phyloP scores from a whole-genome alignment of 2,888 invertebrate species.

The Girardia tigrina region DNA sequence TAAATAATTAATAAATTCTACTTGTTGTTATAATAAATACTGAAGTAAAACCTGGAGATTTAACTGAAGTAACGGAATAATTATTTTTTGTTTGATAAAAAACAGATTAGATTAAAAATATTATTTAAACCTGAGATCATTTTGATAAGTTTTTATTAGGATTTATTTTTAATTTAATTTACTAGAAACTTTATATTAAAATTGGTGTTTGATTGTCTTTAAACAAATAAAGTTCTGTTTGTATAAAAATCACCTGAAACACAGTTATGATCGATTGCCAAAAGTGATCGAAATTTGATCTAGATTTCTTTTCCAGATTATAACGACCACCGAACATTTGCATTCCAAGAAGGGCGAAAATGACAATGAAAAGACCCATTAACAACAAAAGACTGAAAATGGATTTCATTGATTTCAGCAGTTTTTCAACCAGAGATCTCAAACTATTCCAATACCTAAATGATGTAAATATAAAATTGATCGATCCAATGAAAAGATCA shows the following conservation, averaged over 20 bases:
- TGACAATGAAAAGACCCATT: slow-evolving; percentile 96
- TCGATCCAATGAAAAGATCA: not conserved
- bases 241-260: slow-evolving; percentile 83
- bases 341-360: slow-evolving; percentile 97
- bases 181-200: no score
- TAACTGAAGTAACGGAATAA: no score
- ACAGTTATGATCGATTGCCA: slow-evolving; percentile 94
- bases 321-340: slow-evolving; percentile 98
- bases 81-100: no score
- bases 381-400: slow-evolving; percentile 88
- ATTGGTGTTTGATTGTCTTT: no score
- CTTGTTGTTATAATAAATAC: no score
- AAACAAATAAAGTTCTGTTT: no score
- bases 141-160: no score
- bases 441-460: slow-evolving; percentile 88
- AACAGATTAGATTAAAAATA: no score
- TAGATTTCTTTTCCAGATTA: slow-evolving; percentile 64
- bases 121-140: no score
- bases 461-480: not conserved
- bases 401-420: slow-evolving; percentile 95
- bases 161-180: no score
- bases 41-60: no score
- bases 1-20: no score
- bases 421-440: slow-evolving; percentile 88
- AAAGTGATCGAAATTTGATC: slow-evolving; percentile 95